Evolutionary conservation across 2,113 vertebrate species (phyloP).

Genomic region (Nyctereutes procyonoides): DNA sequence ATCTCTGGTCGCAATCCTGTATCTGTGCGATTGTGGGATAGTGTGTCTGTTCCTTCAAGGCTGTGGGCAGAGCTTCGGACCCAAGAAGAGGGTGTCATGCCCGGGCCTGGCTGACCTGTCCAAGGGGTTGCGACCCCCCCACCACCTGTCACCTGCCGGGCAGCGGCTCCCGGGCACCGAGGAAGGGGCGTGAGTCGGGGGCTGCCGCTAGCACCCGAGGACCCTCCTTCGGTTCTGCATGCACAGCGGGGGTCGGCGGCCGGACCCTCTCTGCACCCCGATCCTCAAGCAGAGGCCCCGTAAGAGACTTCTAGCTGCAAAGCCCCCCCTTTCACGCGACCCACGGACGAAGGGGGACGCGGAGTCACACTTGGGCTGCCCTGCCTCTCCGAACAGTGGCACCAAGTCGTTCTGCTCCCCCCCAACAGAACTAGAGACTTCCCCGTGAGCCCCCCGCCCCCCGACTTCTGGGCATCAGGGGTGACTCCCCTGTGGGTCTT

Average conservation of each 20-base stretch:
- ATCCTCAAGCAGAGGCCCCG: neutral
- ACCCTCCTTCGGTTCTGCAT: neutral
- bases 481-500: neutral
- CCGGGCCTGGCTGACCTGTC: neutral
- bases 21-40: neutral
- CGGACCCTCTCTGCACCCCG: neutral
- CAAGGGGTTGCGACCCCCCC: neutral
- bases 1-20: neutral
- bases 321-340: neutral
- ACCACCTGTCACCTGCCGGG: neutral
- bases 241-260: no score
- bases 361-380: neutral
- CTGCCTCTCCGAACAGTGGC: neutral
- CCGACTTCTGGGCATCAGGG: neutral
- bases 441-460: neutral
- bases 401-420: neutral
- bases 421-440: neutral
- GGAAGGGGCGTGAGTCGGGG: neutral
- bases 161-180: neutral
- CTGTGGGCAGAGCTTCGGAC: neutral
- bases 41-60: neutral
- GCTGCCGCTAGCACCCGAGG: neutral
- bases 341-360: neutral
- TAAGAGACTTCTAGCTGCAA: neutral
- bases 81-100: neutral